phyloP scores from a whole-genome alignment of 2,888 invertebrate species.

The Lissonota sp. region DNA sequence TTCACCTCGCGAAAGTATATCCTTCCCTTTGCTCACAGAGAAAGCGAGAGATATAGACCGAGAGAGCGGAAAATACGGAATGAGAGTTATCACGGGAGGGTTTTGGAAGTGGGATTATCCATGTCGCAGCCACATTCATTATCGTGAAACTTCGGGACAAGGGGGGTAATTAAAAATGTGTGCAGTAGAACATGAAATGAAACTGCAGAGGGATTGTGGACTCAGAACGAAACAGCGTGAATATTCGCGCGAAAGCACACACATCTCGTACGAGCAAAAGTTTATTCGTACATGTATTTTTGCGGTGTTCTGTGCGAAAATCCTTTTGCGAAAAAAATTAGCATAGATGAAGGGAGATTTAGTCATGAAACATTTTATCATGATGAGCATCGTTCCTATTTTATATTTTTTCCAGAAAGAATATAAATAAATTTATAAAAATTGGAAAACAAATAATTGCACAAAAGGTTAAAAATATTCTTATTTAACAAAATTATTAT shows the following conservation, averaged over 20 bases:
- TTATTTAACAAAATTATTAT: too few relatives aligned
- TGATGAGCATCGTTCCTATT: too few relatives aligned
- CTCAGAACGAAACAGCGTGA: conserved; percentile 27
- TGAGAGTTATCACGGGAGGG: conserved; percentile 8
- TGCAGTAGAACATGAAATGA: conserved; percentile 67
- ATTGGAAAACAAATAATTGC: too few relatives aligned
- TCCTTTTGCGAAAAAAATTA: conserved; percentile 31
- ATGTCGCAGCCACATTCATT: conserved; percentile 56
- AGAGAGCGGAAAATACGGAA: neutral
- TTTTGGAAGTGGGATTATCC: conserved; percentile 42
- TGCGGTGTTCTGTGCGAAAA: neutral
- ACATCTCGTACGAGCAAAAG: conserved; percentile 7
- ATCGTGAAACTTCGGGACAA: conserved; percentile 44
- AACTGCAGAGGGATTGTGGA: conserved; percentile 36
- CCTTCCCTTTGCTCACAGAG: neutral
- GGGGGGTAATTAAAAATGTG: conserved; percentile 70
- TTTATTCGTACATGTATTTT: neutral
- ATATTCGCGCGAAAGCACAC: conserved; percentile 40
- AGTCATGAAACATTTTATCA: too few relatives aligned
- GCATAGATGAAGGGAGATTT: too few relatives aligned
- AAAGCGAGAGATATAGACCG: neutral
- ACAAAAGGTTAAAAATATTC: too few relatives aligned
- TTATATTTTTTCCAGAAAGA: too few relatives aligned
- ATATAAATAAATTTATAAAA: too few relatives aligned
- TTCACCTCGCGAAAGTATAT: conserved; percentile 21